Percentiles rank a stretch among this genome's conserved stretches.
Conservation (phyloP, 2,797 vertebrate genomes). For the Leontocebus nigricollis region DNA sequence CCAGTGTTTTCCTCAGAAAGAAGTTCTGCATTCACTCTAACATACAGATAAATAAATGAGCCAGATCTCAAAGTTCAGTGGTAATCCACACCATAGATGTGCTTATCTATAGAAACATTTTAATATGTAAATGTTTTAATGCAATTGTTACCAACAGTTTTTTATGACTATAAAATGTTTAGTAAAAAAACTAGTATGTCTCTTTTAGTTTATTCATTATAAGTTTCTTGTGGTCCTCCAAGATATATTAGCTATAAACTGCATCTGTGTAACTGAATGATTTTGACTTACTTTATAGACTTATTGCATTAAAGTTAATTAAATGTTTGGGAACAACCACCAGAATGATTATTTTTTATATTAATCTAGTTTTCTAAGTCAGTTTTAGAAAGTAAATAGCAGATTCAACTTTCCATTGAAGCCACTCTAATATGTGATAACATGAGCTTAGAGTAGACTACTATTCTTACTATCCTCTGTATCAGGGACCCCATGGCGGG, state of each 20-base stretch:
- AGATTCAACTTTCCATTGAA: not conserved
- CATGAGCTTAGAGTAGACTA: not conserved
- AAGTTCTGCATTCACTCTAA: not conserved
- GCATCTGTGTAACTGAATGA: not conserved
- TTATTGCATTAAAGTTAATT: slow-evolving; percentile 2
- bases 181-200: not conserved
- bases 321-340: not conserved
- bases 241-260: slow-evolving; percentile 16
- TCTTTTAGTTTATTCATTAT: slow-evolving; percentile 9
- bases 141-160: not conserved
- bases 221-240: not conserved
- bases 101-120: not conserved
- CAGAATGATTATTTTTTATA: slow-evolving; percentile 7
- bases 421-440: not conserved
- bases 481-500: not conserved
- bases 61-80: not conserved
- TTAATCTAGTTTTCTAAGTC: not conserved
- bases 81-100: not conserved
- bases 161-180: not conserved
- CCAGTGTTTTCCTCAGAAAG: slow-evolving; percentile 28
- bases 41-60: not conserved
- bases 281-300: slow-evolving; percentile 33
- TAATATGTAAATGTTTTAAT: not conserved
- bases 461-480: not conserved
- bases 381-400: slow-evolving; percentile 14